Evolutionary conservation across 2,113 vertebrate species (phyloP), one percentile per base, ranked within the genome.

Genomic region (Oplegnathus fasciatus): DNA sequence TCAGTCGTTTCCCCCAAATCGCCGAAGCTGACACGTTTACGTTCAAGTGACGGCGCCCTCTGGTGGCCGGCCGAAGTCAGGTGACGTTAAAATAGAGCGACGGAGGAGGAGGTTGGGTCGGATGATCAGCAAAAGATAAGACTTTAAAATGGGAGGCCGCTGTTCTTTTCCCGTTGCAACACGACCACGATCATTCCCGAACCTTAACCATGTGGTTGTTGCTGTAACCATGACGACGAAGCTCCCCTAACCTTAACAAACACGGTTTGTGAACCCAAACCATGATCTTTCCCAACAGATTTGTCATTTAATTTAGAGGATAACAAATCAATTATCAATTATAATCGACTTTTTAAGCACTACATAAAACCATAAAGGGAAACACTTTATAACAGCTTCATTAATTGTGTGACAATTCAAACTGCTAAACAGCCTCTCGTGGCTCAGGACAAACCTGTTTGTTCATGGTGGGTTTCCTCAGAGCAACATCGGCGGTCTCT

Each of bases 371-470:
- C 37, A 60, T 7, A 9, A 57, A 57, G 32, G 46, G 48, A 54
- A 50, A 70, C 48, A 14, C 10, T 11, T 22, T 7, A 4, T 17
- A 5, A 55, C 32, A 26, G 14, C 22, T 62, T 75, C 73, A 26
- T 5, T 20, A 61, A 6, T 37, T 37, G 34, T 37, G 3, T 37
- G 34, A 37, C n/a, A n/a, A n/a, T 37, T 37, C 34, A 6, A 37
- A 6, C 34, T 37, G 34, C n/a, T n/a, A n/a, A n/a, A n/a, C n/a
- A n/a, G n/a, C n/a, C n/a, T n/a, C n/a, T n/a, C n/a, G n/a, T n/a
- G 1, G 8, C 11, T 72, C 3, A 4, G 7, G 6, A 26, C 26
- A 1, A 64, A 90, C 90, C 92, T 88, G 84, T 78, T 81, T 92
- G 65, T 73, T 60, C 1, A 13, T 9, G 24, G 44, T 10, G 30